These are phyloP conservation scores for Kobus ellipsiprymnus DNA, from an alignment of 2,113 vertebrate genomes.

Conservation along the genomic window DNA sequence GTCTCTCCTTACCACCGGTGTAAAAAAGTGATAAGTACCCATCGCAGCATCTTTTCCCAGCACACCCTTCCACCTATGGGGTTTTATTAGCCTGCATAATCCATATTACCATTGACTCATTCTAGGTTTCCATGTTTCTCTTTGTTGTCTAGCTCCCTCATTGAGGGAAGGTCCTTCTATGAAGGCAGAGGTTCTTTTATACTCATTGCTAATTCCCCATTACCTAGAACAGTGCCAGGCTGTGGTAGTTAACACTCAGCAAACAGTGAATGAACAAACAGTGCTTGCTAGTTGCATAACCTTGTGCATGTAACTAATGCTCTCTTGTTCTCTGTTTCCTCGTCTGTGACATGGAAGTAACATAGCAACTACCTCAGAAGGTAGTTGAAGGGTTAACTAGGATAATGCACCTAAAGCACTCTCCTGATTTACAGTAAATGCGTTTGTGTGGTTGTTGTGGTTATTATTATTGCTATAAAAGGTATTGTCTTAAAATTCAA, in stretches of 20 bases:
- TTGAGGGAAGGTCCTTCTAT: neutral
- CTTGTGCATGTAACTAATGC: neutral
- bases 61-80: neutral
- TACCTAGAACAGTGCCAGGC: neutral
- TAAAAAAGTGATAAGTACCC: neutral
- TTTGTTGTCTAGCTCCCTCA: neutral
- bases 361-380: neutral
- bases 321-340: neutral
- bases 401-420: neutral
- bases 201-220: neutral
- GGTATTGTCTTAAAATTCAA: neutral
- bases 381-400: neutral
- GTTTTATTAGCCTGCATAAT: neutral
- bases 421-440: neutral
- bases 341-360: neutral
- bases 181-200: neutral
- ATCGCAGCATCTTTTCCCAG: neutral
- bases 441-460: neutral
- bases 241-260: neutral
- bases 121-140: neutral
- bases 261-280: neutral
- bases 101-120: neutral
- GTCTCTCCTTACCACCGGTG: neutral
- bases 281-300: neutral
- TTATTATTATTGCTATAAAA: neutral